These are phyloP conservation scores for Labeo rohita DNA, from an alignment of 2,113 vertebrate genomes.

Conservation along the genomic window DNA sequence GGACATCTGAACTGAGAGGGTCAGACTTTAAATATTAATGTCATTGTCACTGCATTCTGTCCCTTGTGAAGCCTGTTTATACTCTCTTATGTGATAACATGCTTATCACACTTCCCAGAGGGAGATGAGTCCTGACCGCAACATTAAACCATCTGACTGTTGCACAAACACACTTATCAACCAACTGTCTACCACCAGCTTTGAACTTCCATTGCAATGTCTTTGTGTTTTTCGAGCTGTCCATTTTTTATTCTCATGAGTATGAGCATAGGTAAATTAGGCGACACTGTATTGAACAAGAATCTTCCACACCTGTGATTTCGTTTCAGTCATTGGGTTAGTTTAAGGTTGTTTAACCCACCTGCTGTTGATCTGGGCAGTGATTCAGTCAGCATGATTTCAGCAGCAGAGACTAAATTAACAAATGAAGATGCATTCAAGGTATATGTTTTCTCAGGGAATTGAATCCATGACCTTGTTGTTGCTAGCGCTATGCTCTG, in stretches of 20 bases:
- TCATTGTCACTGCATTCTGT: background rate
- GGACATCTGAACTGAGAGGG: slow-evolving; percentile 10
- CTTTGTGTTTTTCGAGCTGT: background rate
- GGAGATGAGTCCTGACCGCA: slow-evolving; percentile 6
- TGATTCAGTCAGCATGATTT: background rate
- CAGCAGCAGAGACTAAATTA: background rate
- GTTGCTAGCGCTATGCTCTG: no score
- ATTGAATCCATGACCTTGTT: no score
- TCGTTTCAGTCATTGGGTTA: background rate
- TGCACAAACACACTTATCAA: slow-evolving; percentile 12
- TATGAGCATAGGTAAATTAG: background rate
- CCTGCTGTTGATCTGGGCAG: slow-evolving; percentile 2
- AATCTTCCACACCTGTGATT: background rate
- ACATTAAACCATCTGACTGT: slow-evolving; percentile 10
- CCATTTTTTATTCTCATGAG: background rate
- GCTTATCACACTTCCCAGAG: slow-evolving; percentile 18
- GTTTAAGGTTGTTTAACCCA: background rate
- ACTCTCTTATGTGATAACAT: slow-evolving; percentile 7
- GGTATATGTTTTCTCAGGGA: no score
- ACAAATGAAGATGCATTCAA: background rate
- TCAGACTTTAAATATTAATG: slow-evolving; percentile 21
- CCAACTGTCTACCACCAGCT: background rate
- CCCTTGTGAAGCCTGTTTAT: background rate
- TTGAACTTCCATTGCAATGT: background rate
- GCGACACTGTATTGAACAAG: background rate